Conservation (phyloP, 1,140 invertebrate species). For the Sycophaga agraensis region DNA sequence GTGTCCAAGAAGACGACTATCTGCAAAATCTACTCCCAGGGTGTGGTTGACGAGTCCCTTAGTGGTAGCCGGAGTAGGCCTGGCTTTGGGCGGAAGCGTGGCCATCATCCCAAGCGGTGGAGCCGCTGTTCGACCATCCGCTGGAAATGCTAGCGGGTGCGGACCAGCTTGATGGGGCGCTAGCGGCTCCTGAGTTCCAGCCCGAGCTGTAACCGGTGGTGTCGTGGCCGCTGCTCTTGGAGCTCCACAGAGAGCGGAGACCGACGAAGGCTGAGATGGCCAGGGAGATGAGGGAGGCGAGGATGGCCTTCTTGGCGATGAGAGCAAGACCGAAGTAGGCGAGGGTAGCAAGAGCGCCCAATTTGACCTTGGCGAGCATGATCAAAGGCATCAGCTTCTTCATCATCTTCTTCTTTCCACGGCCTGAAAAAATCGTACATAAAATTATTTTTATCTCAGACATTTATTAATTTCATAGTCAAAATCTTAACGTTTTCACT, state of each 20-base stretch:
- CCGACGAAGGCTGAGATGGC: slow-evolving; percentile 64
- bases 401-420: slow-evolving; percentile 66
- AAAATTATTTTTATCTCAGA: not conserved
- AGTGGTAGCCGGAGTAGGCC: slow-evolving; percentile 46
- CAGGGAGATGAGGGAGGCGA: slow-evolving; percentile 64
- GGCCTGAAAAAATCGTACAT: slow-evolving; percentile 55
- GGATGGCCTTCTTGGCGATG: slow-evolving; percentile 68
- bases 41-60: too few relatives aligned
- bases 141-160: not conserved
- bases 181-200: slow-evolving; percentile 40
- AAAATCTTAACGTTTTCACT: too few relatives aligned
- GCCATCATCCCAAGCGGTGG: slow-evolving; percentile 41
- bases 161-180: not conserved
- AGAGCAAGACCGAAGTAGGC: slow-evolving; percentile 64
- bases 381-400: slow-evolving; percentile 63
- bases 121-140: slow-evolving; percentile 48
- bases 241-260: slow-evolving; percentile 56
- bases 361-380: slow-evolving; percentile 64
- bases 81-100: slow-evolving; percentile 38
- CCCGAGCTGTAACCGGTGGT: slow-evolving; percentile 49
- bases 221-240: slow-evolving; percentile 40
- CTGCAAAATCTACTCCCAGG: not conserved
- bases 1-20: not conserved
- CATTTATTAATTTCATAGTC: too few relatives aligned
- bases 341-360: slow-evolving; percentile 60